These are phyloP conservation scores for Rynchops niger DNA, from an alignment of 2,113 vertebrate genomes.

Conservation along the genomic window DNA sequence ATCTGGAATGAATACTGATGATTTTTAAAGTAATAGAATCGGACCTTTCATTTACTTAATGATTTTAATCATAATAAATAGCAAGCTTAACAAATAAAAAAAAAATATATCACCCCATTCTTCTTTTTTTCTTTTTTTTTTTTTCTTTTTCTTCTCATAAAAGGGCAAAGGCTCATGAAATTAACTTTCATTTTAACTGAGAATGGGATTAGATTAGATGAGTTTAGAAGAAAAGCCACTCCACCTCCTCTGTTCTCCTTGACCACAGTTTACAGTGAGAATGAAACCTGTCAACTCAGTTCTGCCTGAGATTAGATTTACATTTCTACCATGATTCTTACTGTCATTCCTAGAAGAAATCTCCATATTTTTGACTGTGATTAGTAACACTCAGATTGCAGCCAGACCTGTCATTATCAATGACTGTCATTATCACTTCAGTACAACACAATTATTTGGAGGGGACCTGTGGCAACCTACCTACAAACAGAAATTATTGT, in stretches of 20 bases:
- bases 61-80: neutral
- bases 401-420: neutral
- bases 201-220: neutral
- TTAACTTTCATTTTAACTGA: neutral
- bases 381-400: neutral
- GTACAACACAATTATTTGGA: neutral
- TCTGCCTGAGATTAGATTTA: neutral
- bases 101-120: neutral
- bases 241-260: neutral
- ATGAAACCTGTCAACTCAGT: neutral
- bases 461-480: neutral
- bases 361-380: neutral
- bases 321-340: neutral
- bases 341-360: neutral
- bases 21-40: neutral
- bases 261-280: neutral
- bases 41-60: neutral
- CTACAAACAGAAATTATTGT: neutral
- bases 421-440: neutral
- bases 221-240: neutral
- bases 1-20: neutral
- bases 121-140: too few relatives aligned
- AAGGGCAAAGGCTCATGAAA: neutral
- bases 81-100: neutral
- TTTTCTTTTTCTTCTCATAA: neutral